phyloP scores from a whole-genome alignment of 2,797 vertebrate genomes.

The Dicrostonyx torquatus region DNA sequence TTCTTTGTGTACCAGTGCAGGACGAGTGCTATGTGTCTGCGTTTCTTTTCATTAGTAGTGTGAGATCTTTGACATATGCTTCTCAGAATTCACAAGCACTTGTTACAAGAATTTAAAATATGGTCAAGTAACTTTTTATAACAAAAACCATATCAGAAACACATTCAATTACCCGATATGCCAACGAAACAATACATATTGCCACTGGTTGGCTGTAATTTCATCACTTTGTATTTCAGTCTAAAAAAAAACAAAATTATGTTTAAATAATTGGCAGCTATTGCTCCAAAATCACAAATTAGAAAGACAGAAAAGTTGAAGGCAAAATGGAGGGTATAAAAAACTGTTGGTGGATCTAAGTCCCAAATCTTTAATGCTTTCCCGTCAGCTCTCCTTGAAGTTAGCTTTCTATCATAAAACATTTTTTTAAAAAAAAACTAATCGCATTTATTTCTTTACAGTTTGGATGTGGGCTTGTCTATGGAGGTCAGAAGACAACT shows the following conservation, averaged over 20 bases:
- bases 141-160: constrained; percentile 18
- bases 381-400: not conserved
- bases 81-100: not conserved
- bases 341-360: not conserved
- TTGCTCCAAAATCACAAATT: constrained; percentile 7
- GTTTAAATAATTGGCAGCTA: not conserved
- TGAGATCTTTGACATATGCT: not conserved
- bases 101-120: constrained; percentile 33
- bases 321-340: not conserved
- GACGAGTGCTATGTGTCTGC: not conserved
- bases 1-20: not conserved
- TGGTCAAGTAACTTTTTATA: not conserved
- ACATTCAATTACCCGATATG: not conserved
- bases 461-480: no score
- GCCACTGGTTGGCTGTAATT: not conserved
- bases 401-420: not conserved
- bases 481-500: not conserved
- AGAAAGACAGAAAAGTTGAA: constrained; percentile 34
- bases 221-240: not conserved
- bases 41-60: not conserved
- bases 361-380: not conserved
- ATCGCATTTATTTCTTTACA: not conserved
- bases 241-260: constrained; percentile 49
- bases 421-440: not conserved
- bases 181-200: not conserved